Evolutionary conservation across 2,888 invertebrate species (phyloP).

Genomic region (Limnephilus auricula): DNA sequence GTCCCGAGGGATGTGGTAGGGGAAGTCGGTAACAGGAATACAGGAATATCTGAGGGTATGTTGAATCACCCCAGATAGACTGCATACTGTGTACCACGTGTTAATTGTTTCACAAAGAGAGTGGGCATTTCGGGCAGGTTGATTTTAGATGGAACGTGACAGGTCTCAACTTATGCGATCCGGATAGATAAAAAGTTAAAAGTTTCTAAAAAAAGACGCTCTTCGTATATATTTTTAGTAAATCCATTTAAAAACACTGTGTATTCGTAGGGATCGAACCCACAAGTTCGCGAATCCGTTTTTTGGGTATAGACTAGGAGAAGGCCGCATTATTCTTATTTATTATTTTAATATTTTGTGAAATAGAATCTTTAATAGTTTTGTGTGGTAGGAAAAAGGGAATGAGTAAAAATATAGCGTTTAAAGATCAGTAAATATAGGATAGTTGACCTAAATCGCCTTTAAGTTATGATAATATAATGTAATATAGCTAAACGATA

Average conservation of each 20-base stretch:
- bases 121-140: neutral
- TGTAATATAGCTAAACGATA: no score
- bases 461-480: neutral
- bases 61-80: slow-evolving; percentile 9
- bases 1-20: slow-evolving; percentile 43
- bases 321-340: neutral
- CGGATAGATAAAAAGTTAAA: neutral
- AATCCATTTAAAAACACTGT: neutral
- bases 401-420: neutral
- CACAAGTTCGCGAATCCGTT: neutral
- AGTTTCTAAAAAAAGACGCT: neutral
- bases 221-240: neutral
- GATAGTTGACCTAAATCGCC: neutral
- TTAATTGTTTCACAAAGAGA: slow-evolving; percentile 22
- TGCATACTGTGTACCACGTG: slow-evolving; percentile 35
- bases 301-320: neutral
- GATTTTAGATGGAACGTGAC: neutral
- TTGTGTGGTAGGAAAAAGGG: neutral
- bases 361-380: neutral
- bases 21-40: slow-evolving; percentile 36
- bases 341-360: neutral
- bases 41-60: neutral
- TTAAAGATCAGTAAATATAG: neutral
- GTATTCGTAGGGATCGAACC: neutral
- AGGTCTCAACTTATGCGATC: neutral